phyloP scores from a whole-genome alignment of 2,113 vertebrate species.

The Nicator chloris region DNA sequence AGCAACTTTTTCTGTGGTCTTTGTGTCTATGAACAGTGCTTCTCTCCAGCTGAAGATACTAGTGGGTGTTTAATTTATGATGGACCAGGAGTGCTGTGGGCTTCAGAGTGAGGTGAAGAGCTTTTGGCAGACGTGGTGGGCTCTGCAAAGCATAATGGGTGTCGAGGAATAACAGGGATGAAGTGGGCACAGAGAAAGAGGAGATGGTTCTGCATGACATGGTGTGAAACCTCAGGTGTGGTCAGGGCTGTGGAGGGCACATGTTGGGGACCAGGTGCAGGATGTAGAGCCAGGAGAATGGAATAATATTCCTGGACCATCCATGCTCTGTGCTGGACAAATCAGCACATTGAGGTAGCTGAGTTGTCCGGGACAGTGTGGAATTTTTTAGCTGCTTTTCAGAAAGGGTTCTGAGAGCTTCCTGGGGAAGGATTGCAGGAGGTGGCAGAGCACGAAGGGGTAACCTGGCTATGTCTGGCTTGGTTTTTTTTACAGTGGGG shows the following conservation, averaged over 20 bases:
- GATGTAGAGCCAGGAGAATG: not conserved
- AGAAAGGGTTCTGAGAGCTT: not conserved
- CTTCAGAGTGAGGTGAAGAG: not conserved
- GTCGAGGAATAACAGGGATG: rapidly evolving
- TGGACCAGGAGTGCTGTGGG: not conserved
- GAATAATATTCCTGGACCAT: not conserved
- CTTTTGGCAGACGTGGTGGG: rapidly evolving
- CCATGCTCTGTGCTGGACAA: not conserved
- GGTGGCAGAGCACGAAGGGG: not conserved
- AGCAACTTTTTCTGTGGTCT: not conserved
- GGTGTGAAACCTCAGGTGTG: not conserved
- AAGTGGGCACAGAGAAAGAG: rapidly evolving
- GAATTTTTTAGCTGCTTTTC: not conserved
- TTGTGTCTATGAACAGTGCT: not conserved
- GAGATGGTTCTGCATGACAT: rapidly evolving
- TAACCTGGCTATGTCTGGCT: not conserved
- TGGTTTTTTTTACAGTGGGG: rapidly evolving
- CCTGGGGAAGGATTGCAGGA: not conserved
- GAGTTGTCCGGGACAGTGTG: not conserved
- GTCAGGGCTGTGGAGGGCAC: not conserved
- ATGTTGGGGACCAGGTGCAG: rapidly evolving
- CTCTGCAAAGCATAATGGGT: not conserved
- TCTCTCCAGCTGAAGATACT: not conserved
- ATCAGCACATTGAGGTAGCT: rapidly evolving
- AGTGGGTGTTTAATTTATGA: not conserved